A percentile compares a stretch with the other conserved stretches of the same genome.
Evolutionary conservation across 2,797 vertebrate species (phyloP).

Genomic region (Myripristis murdjan): DNA sequence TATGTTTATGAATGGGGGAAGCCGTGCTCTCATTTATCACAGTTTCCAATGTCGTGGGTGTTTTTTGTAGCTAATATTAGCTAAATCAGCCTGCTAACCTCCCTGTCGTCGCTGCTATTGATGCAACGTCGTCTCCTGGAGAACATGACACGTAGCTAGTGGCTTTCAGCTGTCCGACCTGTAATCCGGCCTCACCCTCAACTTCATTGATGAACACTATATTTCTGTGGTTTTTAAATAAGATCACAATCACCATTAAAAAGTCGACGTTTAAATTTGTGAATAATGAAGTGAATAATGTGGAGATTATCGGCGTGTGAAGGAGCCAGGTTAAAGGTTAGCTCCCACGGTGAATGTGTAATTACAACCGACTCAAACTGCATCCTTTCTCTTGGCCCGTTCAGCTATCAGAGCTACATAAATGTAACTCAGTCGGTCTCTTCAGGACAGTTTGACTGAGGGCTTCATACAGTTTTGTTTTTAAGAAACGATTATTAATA

Average conservation of each 20-base stretch:
- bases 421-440: neutral
- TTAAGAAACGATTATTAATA: neutral
- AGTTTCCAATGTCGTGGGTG: neutral
- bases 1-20: rapidly evolving
- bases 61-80: slow-evolving; percentile 42
- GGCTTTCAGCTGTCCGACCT: slow-evolving; percentile 61
- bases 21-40: rapidly evolving
- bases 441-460: neutral
- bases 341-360: slow-evolving; percentile 50
- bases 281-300: neutral
- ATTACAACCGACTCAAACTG: neutral
- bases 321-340: slow-evolving; percentile 26
- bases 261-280: neutral
- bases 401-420: too few relatives aligned
- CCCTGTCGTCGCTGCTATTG: neutral
- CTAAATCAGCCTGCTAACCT: slow-evolving; percentile 45
- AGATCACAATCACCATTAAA: neutral
- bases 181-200: slow-evolving; percentile 52
- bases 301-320: neutral
- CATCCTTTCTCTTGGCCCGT: neutral
- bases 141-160: slow-evolving; percentile 83
- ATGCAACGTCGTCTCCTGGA: slow-evolving; percentile 71
- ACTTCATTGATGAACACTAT: neutral
- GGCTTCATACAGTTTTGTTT: neutral
- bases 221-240: rapidly evolving